Percentiles rank a stretch among this genome's conserved stretches.
Conservation (phyloP, 2,888 invertebrate genomes). For the Anoplius nigerrimus region DNA sequence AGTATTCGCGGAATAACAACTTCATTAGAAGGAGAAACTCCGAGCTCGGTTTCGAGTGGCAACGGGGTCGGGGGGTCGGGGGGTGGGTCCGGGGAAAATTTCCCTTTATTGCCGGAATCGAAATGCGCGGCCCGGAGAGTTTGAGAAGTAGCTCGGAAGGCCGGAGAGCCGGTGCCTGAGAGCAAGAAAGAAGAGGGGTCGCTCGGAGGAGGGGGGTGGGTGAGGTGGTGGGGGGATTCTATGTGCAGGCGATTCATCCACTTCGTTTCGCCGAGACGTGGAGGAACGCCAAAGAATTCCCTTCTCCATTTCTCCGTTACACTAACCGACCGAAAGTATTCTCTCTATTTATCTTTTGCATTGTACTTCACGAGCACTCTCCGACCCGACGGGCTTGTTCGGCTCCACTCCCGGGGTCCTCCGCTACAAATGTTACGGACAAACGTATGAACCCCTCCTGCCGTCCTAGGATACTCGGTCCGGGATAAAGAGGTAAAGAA, state of each 20-base stretch:
- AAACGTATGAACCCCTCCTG: neutral
- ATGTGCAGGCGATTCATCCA: constrained; percentile 40
- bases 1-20: constrained; percentile 43
- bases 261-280: constrained; percentile 29
- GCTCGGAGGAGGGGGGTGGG: too few species aligned
- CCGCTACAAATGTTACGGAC: neutral
- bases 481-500: too few species aligned
- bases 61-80: too few species aligned
- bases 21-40: constrained; percentile 41
- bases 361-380: constrained; percentile 14
- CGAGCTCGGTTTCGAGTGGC: constrained; percentile 13
- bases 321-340: constrained; percentile 38
- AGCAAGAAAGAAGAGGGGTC: too few species aligned
- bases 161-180: constrained; percentile 16
- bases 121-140: constrained; percentile 28
- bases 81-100: constrained; percentile 35
- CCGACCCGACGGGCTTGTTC: constrained; percentile 11
- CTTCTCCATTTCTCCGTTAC: constrained; percentile 26
- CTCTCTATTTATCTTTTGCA: constrained; percentile 45
- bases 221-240: constrained; percentile 10
- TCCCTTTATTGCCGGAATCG: constrained; percentile 35
- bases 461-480: too few species aligned
- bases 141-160: too few species aligned
- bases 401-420: neutral
- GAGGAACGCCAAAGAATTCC: constrained; percentile 49